Evolutionary conservation across 1,140 invertebrate genomes (phyloP), one percentile per base, ranked within the genome.

Genomic region (Protaetia brevitarsis): DNA sequence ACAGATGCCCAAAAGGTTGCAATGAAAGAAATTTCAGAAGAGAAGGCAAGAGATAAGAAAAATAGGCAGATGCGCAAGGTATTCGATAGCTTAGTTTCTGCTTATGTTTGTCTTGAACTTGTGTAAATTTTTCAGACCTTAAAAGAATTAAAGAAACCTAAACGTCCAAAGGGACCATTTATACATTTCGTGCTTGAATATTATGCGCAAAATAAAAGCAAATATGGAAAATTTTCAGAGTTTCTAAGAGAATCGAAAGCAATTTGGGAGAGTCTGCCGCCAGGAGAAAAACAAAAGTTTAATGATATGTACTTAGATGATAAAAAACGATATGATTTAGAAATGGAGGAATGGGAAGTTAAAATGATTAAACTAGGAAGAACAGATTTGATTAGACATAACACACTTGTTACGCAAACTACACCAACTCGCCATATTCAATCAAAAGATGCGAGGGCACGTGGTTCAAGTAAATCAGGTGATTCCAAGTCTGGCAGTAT

Each of bases 341-440:
- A 82, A 2, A 70, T 85, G 66, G 65, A 75, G 23, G 71, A 74
- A 27, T 86, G 84, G 85, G 81, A 86, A 69, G 71, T 78, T 65
- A 78, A 83, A 71, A 85, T 85, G 84, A 79, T 85, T 27, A 71
- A 76, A 6, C 64, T 82, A 28, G 84, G 84, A 28, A 77, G 84
- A 60, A 65, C 73, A 37, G 81, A 85, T 68, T 72, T 84, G 8
- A 76, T 86, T 36, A 79, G 82, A 63, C 71, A 71, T 59, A 79
- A 77, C 63, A 76, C 79, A 29, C 68, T 82, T 8, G 75, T 81
- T 66, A 76, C 80, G 65, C 71, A 76, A 4, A 72, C 67, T 13
- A 77, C 72, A 28, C 16, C 68, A 23, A 67, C 60, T 45, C 66
- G 59, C 23, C 16, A 10, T 62, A 30, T 62, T 34, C 63, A 71